These are phyloP conservation scores for Mantis religiosa DNA, from an alignment of 2,888 invertebrate genomes.

Conservation along the genomic window DNA sequence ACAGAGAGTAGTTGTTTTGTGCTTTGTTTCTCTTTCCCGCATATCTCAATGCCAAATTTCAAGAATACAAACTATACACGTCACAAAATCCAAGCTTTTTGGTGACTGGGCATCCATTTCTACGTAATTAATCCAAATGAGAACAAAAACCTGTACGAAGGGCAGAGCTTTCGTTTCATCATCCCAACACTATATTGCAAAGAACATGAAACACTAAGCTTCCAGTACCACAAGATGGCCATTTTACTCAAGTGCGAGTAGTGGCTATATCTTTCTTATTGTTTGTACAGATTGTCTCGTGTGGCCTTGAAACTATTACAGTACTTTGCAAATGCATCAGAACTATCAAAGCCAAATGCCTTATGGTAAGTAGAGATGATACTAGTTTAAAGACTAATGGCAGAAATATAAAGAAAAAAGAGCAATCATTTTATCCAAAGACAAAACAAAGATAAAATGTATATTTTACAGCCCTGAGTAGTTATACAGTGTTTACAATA, in stretches of 20 bases:
- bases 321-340: not conserved
- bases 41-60: no score
- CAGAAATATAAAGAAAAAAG: not conserved
- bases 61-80: no score
- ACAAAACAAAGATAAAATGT: not conserved
- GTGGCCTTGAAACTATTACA: not conserved
- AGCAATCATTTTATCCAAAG: not conserved
- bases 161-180: not conserved
- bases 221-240: not conserved
- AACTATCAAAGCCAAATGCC: not conserved
- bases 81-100: no score
- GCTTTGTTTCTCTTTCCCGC: no score
- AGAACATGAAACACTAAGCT: not conserved
- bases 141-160: no score
- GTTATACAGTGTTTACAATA: conserved; percentile 8
- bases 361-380: not conserved
- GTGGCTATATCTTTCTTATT: not conserved
- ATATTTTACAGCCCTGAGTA: conserved; percentile 13
- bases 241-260: not conserved
- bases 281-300: not conserved
- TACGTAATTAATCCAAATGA: no score
- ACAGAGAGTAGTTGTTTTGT: no score
- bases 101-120: no score
- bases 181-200: not conserved
- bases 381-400: not conserved